Evolutionary conservation across 1,140 invertebrate genomes (phyloP).

Genomic region (Dendrolimus punctatus): DNA sequence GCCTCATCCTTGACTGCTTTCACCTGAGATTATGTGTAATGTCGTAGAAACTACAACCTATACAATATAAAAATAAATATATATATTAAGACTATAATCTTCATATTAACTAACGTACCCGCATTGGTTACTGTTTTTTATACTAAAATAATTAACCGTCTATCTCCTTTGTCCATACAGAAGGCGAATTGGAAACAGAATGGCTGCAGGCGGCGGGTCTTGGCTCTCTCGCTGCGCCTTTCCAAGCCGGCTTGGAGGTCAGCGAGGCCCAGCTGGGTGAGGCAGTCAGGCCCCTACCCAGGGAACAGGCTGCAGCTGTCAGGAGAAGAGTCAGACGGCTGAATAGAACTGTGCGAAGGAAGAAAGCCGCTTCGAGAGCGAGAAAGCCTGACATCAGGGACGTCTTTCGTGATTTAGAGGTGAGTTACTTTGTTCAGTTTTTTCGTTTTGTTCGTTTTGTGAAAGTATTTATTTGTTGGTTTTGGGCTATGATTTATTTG

Average conservation of each 20-base stretch:
- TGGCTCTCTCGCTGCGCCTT: slow-evolving; percentile 61
- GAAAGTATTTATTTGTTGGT: too few species aligned
- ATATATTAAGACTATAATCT: neutral
- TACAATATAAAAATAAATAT: too few species aligned
- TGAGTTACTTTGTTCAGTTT: slow-evolving; percentile 18
- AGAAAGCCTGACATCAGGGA: slow-evolving; percentile 83
- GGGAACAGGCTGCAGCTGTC: slow-evolving; percentile 83
- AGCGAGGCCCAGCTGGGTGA: slow-evolving; percentile 66
- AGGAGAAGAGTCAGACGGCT: slow-evolving; percentile 81
- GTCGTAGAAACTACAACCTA: too few species aligned
- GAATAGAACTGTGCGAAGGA: slow-evolving; percentile 84
- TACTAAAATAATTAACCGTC: neutral
- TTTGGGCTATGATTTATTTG: too few species aligned
- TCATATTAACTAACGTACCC: too few species aligned
- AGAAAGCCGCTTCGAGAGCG: slow-evolving; percentile 66
- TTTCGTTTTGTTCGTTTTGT: neutral
- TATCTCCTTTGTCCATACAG: slow-evolving; percentile 34
- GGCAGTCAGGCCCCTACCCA: slow-evolving; percentile 64
- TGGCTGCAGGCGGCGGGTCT: slow-evolving; percentile 67
- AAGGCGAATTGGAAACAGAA: slow-evolving; percentile 69
- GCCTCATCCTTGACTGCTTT: too few species aligned
- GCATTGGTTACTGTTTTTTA: neutral
- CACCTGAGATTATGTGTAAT: too few species aligned
- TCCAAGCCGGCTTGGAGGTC: slow-evolving; percentile 63
- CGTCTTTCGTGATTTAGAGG: slow-evolving; percentile 85